A percentile compares a stretch with the other conserved stretches of the same genome.
These are phyloP conservation scores for Papilio gigon DNA, from an alignment of 2,888 invertebrate species.

Conservation along the genomic window DNA sequence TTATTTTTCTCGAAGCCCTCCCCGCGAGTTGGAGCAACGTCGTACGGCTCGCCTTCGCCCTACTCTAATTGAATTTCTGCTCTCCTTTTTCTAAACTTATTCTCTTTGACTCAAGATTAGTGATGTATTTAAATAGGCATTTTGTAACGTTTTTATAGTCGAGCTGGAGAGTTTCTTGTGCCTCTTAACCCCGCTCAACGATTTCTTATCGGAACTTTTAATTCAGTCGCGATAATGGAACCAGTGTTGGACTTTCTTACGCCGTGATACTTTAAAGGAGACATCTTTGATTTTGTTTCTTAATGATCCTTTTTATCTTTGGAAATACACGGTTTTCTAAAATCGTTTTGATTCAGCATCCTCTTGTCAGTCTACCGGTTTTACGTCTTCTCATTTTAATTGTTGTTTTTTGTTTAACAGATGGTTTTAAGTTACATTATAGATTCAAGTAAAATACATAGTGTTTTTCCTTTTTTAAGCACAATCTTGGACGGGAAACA, in stretches of 20 bases:
- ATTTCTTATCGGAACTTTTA: slow-evolving; percentile 69
- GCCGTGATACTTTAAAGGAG: slow-evolving; percentile 41
- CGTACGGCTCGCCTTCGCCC: slow-evolving; percentile 59
- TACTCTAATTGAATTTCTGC: slow-evolving; percentile 77
- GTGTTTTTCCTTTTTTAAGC: not conserved
- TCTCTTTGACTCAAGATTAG: slow-evolving; percentile 81
- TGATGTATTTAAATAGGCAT: slow-evolving; percentile 80
- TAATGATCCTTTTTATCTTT: slow-evolving; percentile 39
- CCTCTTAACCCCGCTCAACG: slow-evolving; percentile 52
- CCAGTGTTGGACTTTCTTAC: slow-evolving; percentile 45
- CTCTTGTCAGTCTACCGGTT: slow-evolving; percentile 17
- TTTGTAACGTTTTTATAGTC: slow-evolving; percentile 78
- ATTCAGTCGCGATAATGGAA: slow-evolving; percentile 69
- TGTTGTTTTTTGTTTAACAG: slow-evolving; percentile 28
- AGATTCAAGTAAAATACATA: not conserved
- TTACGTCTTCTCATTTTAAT: slow-evolving; percentile 3
- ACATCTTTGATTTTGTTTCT: slow-evolving; percentile 43
- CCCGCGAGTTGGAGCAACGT: slow-evolving; percentile 56
- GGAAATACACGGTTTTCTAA: slow-evolving; percentile 12
- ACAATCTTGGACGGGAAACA: not conserved
- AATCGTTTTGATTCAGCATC: slow-evolving; percentile 27
- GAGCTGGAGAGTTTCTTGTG: slow-evolving; percentile 53
- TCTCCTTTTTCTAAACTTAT: slow-evolving; percentile 78
- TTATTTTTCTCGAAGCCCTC: slow-evolving; percentile 72
- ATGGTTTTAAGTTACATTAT: not conserved